These are phyloP conservation scores for Petrocephalus zakoni DNA, from an alignment of 2,113 vertebrate species.

Conservation along the genomic window DNA sequence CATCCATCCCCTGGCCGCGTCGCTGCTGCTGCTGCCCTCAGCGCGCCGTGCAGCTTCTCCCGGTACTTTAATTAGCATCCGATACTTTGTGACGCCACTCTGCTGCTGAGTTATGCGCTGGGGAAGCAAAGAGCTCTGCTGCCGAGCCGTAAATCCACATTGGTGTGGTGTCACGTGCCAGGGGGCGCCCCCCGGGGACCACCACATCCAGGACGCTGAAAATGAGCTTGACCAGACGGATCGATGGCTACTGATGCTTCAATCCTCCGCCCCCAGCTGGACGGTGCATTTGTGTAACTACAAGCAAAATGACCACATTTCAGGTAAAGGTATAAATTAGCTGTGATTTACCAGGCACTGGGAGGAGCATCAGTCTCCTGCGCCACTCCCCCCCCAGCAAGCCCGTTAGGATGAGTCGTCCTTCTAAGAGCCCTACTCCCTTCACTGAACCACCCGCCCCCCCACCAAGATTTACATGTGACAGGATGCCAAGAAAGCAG, in stretches of 20 bases:
- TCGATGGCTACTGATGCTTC: neutral
- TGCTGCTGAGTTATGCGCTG: neutral
- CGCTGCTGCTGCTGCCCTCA: neutral
- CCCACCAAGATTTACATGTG: slow-evolving; percentile 1
- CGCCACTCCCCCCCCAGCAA: neutral
- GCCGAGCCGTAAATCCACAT: neutral
- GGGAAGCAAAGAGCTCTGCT: neutral
- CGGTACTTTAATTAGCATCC: neutral
- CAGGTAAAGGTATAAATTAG: neutral
- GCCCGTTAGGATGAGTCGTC: neutral
- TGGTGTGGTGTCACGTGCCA: neutral
- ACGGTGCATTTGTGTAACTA: neutral
- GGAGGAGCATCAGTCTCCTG: neutral
- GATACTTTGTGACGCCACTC: neutral
- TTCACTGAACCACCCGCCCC: neutral
- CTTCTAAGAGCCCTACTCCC: neutral
- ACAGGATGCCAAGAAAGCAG: slow-evolving; percentile 13
- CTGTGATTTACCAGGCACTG: neutral
- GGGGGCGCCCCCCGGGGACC: neutral
- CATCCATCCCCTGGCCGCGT: neutral
- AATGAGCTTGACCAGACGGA: neutral
- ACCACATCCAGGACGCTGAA: neutral
- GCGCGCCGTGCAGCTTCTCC: neutral
- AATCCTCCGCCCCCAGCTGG: neutral
- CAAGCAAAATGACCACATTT: neutral